Conservation (phyloP, 2,888 invertebrate genomes). For the Euzophera pinguis region DNA sequence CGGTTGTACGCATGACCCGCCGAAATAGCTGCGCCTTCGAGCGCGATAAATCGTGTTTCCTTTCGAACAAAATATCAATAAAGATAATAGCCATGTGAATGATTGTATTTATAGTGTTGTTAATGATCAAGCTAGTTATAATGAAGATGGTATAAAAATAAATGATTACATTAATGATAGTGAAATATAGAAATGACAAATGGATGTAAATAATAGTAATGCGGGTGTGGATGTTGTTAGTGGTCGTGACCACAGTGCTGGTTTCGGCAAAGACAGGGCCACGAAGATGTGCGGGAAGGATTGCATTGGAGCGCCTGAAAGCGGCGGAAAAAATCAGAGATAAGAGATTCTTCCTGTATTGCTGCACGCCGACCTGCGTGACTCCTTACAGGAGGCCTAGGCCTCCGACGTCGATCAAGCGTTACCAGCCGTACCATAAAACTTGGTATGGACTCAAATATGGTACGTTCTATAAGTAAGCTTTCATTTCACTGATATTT, state of each 20-base stretch:
- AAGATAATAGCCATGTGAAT: not conserved
- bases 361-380: slow-evolving; percentile 58
- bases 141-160: not conserved
- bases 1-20: slow-evolving; percentile 20
- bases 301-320: slow-evolving; percentile 65
- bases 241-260: slow-evolving; percentile 31
- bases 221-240: slow-evolving; percentile 46
- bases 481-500: not conserved
- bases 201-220: slow-evolving; percentile 32
- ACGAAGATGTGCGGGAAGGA: slow-evolving; percentile 60
- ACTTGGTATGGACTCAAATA: slow-evolving; percentile 70
- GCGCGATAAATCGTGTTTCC: slow-evolving; percentile 1
- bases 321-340: slow-evolving; percentile 71
- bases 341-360: slow-evolving; percentile 61
- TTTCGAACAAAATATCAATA: not conserved
- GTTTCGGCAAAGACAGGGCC: slow-evolving; percentile 33
- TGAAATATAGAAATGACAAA: slow-evolving; percentile 25
- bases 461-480: slow-evolving; percentile 39
- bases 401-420: slow-evolving; percentile 40
- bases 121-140: not conserved
- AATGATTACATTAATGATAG: not conserved
- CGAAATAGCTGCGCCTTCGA: not conserved
- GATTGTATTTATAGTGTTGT: not conserved
- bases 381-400: slow-evolving; percentile 39
- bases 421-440: slow-evolving; percentile 67